These are phyloP conservation scores for Corella eumyota DNA, from an alignment of 23 tunicate species.

Conservation along the genomic window DNA sequence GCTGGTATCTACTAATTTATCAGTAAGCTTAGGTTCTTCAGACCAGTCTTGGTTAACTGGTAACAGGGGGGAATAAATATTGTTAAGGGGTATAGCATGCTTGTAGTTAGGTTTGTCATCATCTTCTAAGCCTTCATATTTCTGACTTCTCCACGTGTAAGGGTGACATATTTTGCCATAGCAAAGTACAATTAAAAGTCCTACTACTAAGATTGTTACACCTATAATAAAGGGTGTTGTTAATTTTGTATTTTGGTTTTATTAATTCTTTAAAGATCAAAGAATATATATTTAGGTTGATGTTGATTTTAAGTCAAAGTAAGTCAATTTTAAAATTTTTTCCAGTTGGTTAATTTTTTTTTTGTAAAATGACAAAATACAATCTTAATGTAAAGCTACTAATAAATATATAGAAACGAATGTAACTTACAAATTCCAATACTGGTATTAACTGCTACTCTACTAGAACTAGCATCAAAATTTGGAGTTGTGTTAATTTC, in stretches of 20 bases:
- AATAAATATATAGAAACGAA: no score
- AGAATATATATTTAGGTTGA: no score
- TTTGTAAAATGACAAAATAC: no score
- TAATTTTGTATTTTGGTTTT: no score
- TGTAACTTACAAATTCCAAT: no score
- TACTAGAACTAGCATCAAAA: no score
- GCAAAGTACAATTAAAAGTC: neutral
- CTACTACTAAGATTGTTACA: neutral
- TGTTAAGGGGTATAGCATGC: slow-evolving; percentile 6
- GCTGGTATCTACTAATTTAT: slow-evolving; percentile 14
- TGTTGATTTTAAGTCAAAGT: no score
- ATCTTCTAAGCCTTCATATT: neutral
- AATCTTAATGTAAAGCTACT: no score
- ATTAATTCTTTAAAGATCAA: no score
- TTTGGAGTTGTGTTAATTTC: neutral
- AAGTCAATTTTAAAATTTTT: no score
- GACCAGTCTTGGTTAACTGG: neutral
- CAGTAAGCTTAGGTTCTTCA: slow-evolving; percentile 7
- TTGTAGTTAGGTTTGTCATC: slow-evolving; percentile 2
- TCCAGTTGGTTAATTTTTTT: no score
- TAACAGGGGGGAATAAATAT: slow-evolving; percentile 28
- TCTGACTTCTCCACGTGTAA: neutral
- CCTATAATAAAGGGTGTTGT: slow-evolving; percentile 6
- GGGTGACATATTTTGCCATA: slow-evolving; percentile 3
- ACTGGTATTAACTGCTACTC: no score